Evolutionary conservation across 2,797 vertebrate genomes (phyloP).

Genomic region (Miichthys miiuy): DNA sequence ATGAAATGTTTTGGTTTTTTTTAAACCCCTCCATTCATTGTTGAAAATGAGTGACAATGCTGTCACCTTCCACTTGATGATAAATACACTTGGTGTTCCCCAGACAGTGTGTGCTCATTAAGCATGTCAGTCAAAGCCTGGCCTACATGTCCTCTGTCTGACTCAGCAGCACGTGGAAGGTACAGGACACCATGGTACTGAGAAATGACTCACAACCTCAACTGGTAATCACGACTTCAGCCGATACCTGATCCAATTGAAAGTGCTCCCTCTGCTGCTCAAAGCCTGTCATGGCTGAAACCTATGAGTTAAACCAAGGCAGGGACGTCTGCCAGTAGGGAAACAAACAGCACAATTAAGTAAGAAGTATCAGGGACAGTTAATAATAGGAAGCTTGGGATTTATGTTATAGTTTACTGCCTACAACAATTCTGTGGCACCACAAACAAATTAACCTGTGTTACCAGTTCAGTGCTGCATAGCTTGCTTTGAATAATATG

Average conservation of each 20-base stretch:
- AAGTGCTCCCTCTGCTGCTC: constrained; percentile 67
- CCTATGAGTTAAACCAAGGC: not conserved
- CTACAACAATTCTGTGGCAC: not conserved
- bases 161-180: constrained; percentile 77
- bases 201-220: constrained; percentile 68
- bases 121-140: constrained; percentile 46
- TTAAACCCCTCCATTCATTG: not conserved
- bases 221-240: constrained; percentile 39
- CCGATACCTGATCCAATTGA: not conserved
- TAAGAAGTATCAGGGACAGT: not conserved
- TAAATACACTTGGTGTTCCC: constrained; percentile 22
- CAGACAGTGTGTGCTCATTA: constrained; percentile 46
- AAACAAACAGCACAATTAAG: not conserved
- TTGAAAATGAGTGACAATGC: not conserved
- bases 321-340: not conserved
- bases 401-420: not conserved
- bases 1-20: not conserved
- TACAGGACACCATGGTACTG: constrained; percentile 65
- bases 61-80: constrained; percentile 20
- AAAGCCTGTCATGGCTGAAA: not conserved
- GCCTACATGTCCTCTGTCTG: constrained; percentile 64
- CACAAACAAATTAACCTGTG: constrained; percentile 10
- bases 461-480: constrained; percentile 13
- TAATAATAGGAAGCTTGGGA: not conserved
- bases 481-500: constrained; percentile 41